Evolutionary conservation across 92 coral and sea anemone species (phyloP).

Genomic region (Epizoanthus stellaris): DNA sequence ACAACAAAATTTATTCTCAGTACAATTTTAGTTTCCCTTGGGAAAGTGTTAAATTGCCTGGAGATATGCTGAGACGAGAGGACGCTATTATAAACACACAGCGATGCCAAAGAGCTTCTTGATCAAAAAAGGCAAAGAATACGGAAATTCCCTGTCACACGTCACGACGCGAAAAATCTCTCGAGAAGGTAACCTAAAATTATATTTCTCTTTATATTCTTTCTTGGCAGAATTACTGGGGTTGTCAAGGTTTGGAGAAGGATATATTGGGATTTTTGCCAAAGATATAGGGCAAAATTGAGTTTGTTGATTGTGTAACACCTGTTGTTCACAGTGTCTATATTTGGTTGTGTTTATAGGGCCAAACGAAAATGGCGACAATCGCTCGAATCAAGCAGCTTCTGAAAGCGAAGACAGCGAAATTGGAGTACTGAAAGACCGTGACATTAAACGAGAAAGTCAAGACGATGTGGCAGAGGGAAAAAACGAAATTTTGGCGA

Average conservation of each 20-base stretch:
- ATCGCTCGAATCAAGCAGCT: constrained; percentile 35
- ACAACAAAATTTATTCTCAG: neutral
- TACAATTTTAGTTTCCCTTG: constrained; percentile 42
- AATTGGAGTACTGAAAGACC: constrained; percentile 13
- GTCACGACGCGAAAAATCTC: constrained; percentile 36
- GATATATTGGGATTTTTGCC: constrained; percentile 29
- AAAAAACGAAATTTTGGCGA: constrained; percentile 64
- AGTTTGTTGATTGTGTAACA: constrained; percentile 87
- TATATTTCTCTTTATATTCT: constrained; percentile 17
- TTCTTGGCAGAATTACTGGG: constrained; percentile 20
- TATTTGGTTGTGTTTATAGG: constrained; percentile 69
- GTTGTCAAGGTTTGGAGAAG: constrained; percentile 35
- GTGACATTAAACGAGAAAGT: constrained; percentile 44
- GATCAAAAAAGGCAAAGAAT: constrained; percentile 91
- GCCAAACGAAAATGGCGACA: constrained; percentile 62
- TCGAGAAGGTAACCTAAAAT: constrained; percentile 14
- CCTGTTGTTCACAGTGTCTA: constrained; percentile 82
- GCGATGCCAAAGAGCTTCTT: constrained; percentile 98
- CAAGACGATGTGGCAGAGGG: constrained; percentile 59
- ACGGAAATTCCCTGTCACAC: constrained; percentile 59
- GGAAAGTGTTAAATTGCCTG: constrained; percentile 51
- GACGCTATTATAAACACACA: constrained; percentile 51
- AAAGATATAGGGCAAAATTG: constrained; percentile 25
- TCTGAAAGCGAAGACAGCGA: constrained; percentile 40
- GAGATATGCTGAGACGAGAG: constrained; percentile 65